Conservation (phyloP, 2,797 vertebrate genomes). For the Pitangus sulphuratus region DNA sequence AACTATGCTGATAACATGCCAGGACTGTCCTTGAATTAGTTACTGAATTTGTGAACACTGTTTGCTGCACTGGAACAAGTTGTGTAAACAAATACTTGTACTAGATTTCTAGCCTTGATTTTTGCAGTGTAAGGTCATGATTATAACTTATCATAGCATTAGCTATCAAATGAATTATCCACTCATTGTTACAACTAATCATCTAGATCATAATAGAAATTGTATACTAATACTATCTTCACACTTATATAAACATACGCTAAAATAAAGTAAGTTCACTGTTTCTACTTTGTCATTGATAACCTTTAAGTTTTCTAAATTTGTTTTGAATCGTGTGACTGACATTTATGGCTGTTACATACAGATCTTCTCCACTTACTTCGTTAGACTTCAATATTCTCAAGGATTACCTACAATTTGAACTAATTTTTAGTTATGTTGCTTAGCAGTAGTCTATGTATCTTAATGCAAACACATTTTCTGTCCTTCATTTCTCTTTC, state of each 20-base stretch:
- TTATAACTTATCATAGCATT: not conserved
- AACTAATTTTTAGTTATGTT: not conserved
- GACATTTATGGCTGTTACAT: not conserved
- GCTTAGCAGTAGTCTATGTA: not conserved
- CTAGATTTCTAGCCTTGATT: not conserved
- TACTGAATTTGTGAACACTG: not conserved
- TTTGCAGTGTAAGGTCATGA: not conserved
- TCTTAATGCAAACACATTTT: not conserved
- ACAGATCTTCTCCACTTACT: not conserved
- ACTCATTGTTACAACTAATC: not conserved
- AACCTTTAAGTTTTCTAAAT: not conserved
- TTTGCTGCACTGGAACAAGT: not conserved
- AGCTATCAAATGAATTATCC: not conserved
- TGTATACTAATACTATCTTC: not conserved
- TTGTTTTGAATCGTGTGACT: not conserved
- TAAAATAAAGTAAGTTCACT: not conserved
- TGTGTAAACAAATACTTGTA: not conserved
- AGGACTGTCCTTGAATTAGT: not conserved
- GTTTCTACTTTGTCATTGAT: not conserved
- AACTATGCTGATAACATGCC: not conserved
- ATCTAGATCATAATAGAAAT: not conserved
- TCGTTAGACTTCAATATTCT: not conserved
- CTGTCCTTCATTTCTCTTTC: not conserved
- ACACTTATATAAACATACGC: not conserved
- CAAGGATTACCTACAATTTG: not conserved